Evolutionary conservation across 2,797 vertebrate species (phyloP), one percentile per base, ranked within the genome.

Genomic region (Rhodeus uyekii): DNA sequence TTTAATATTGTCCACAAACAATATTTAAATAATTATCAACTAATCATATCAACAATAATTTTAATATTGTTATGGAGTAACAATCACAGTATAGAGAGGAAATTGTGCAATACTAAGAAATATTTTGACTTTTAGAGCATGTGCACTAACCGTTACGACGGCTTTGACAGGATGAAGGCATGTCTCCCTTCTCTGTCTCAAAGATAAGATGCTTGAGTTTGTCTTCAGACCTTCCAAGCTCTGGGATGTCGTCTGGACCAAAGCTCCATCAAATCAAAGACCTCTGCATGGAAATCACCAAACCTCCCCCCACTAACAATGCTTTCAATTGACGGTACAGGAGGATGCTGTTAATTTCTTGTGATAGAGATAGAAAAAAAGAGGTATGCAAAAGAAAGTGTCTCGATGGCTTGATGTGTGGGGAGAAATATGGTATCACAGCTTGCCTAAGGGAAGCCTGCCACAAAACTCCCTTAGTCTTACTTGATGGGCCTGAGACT

Each of bases 391-490:
- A 55, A 27, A 67, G 13, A 75, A 46, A 75, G 38, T 12, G 34
- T 14, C 18, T 13, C 8, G 36, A 46, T 10, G 19, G 73, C 89
- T 92, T 93, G 90, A 94, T 93, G 90, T 90, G 84, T 74, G 91
- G 75, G 89, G 92, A 78, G 87, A 91, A 91, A 90, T 88, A 89
- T 90, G 90, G 92, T 55, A 94, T 94, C 93, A 94, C 92, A 94
- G 92, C 92, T 93, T 92, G 93, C 92, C 92, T 91, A 88, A 89
- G 92, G 93, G 91, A 89, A 90, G 92, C 88, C 91, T 93, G 92
- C 91, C 92, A 93, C 91, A 88, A 92, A 92, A 93, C 93, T 92
- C 91, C 89, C 92, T 92, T 91, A 91, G 83, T 87, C 90, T 92
- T 91, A 92, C 92, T 92, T 91, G 91, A 93, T 91, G 90, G 93